Base-by-base conservation (phyloP, 2,113 vertebrate genomes). In the Silurus glanis region DNA sequence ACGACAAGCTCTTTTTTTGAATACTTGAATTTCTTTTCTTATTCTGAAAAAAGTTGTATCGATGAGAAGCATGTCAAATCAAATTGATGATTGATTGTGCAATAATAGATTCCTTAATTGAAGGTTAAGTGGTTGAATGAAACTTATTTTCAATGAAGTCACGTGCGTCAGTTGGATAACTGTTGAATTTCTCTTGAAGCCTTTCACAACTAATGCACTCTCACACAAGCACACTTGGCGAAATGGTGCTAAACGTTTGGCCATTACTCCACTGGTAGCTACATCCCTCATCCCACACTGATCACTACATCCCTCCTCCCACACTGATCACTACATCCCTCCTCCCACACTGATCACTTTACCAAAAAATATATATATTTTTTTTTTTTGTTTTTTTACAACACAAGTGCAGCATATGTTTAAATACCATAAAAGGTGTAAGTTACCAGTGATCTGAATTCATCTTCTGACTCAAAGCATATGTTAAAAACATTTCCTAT, bases 221-320 rank as follows among this genome's bases (percentile, higher is more conserved):
- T n/a, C 58, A 12, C 55, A 13, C 23, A 61, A 87, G 56, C 85
- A 87, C 85, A 89, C 88, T 87, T 89, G 83, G 58, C 83, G 69
- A 47, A 83, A 79, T 64, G 58, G 80, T 76, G 84, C 61, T 71
- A 80, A 87, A 85, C 47, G 80, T 80, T 67, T 49, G 85, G 79
- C 9, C 64, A 64, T 87, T 67, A 74, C 86, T 83, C 71, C 83
- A 59, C 51, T 67, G 14, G 23, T 9, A 62, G 37, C n/a, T n/a
- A 25, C 10, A 66, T 64, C 10, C 6, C 47, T 16, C 58, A 74
- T 64, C 23, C 47, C 10, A 5, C 28, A 82, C 61, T 7, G 9
- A 82, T 55, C 14, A 47, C n/a, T n/a, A n/a, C n/a, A n/a, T n/a
- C n/a, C n/a, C n/a, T n/a, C n/a, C n/a, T n/a, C n/a, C n/a, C n/a